Evolutionary conservation across 2,113 vertebrate species (phyloP), one percentile per base, ranked within the genome.

Genomic region (Pterocles gutturalis): DNA sequence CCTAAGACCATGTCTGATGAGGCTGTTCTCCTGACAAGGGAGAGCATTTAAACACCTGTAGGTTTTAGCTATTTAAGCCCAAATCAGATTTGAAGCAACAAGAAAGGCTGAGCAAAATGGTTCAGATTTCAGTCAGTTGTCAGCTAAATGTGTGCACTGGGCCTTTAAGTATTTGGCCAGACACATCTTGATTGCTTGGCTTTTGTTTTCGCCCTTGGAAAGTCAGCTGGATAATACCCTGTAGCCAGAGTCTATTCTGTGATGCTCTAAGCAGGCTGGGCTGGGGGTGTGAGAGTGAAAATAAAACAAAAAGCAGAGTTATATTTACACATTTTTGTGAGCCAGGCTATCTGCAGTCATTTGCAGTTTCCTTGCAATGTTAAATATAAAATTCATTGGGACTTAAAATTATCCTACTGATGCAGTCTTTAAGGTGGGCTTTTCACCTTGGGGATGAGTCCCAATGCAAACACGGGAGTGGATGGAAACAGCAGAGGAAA

Each of bases 121-220:
- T 98, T 98, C 98, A 97, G 76, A 96, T 98, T 98, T 98, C 98
- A 98, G 89, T 96, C 92, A 96, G 97, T 96, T 98, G 98, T 98
- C 98, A 98, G 87, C 96, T 98, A 96, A 98, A 95, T 98, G 97
- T 97, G 98, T 98, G 96, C 98, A 98, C 70, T 98, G 97, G 98
- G 92, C 98, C 98, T 98, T 98, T 93, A 98, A 98, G 95, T 97
- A 98, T 98, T 97, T 97, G 98, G 96, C 72, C 96, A 92, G 98
- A 96, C 97, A 97, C 92, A 88, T 97, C 97, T 97, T 97, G 98
- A 97, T 97, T 97, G 95, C 97, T 95, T 97, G 89, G 91, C 96
- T 97, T 98, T 98, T 98, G 97, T 93, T 97, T 98, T 96, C 86
- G 5, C 87, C 94, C 87, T 93, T 83, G 81, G 83, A 97, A 97